Percentiles rank a stretch among this genome's conserved stretches.
Evolutionary conservation across 2,113 vertebrate species (phyloP).

Genomic region (Megalops atlanticus): DNA sequence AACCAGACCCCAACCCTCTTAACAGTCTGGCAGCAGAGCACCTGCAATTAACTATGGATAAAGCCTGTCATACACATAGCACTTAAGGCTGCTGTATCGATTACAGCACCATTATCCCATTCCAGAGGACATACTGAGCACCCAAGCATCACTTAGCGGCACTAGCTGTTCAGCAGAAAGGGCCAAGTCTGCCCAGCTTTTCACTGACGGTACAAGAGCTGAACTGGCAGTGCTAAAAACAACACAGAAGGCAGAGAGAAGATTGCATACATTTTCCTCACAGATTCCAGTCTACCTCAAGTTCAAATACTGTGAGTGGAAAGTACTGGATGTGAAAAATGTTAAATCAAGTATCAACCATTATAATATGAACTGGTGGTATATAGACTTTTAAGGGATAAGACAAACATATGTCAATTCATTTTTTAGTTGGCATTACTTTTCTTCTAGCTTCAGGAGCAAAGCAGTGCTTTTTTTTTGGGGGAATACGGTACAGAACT

Average conservation of each 20-base stretch:
- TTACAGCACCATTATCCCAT: not conserved
- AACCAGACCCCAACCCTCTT: not conserved
- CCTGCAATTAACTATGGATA: not conserved
- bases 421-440: too few relatives aligned
- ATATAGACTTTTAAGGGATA: too few relatives aligned
- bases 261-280: not conserved
- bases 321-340: too few relatives aligned
- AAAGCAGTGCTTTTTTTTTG: too few relatives aligned
- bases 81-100: not conserved
- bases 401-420: too few relatives aligned
- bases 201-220: not conserved
- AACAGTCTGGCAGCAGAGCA: not conserved
- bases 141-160: not conserved
- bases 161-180: not conserved
- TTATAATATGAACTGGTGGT: too few relatives aligned
- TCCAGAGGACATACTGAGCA: not conserved
- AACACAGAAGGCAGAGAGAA: too few relatives aligned
- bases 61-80: not conserved
- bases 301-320: not conserved
- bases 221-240: too few relatives aligned
- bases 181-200: not conserved
- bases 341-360: too few relatives aligned
- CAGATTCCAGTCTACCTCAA: too few relatives aligned
- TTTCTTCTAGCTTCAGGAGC: too few relatives aligned
- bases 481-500: too few relatives aligned